These are phyloP conservation scores for Andrena hattorfiana DNA, from an alignment of 2,888 invertebrate genomes.

Conservation along the genomic window DNA sequence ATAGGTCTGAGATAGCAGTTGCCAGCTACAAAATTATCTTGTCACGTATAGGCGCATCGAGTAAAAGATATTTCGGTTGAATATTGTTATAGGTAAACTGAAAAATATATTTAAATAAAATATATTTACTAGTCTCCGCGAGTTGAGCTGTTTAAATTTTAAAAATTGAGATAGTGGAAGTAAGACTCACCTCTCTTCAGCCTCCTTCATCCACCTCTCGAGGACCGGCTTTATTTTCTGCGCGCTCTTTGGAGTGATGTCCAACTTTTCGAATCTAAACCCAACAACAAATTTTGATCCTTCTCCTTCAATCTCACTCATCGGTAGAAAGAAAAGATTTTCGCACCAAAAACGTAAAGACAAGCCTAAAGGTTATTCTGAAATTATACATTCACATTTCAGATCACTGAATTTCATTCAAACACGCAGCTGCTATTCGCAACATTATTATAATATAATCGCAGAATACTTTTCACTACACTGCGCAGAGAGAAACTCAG, in stretches of 20 bases:
- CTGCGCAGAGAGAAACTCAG: neutral
- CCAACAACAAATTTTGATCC: constrained; percentile 86
- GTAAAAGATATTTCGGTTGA: no score
- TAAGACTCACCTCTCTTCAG: constrained; percentile 94
- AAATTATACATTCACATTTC: neutral
- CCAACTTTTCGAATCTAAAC: constrained; percentile 98
- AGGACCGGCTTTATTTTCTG: constrained; percentile 99
- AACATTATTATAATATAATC: no score
- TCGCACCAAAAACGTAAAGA: constrained; percentile 57
- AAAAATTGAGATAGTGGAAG: neutral
- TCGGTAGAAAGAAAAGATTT: constrained; percentile 19
- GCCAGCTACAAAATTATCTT: no score
- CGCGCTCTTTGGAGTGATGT: constrained; percentile 99
- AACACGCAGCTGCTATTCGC: no score
- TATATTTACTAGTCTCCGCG: neutral
- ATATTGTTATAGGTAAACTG: no score
- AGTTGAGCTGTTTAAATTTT: neutral
- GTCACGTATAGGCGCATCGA: no score
- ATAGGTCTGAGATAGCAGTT: no score
- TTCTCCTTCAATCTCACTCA: constrained; percentile 18
- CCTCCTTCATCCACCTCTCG: constrained; percentile 99
- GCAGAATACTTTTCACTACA: neutral
- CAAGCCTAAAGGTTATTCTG: neutral
- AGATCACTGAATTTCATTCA: no score
- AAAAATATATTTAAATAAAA: no score